Evolutionary conservation across 1,140 invertebrate species (phyloP), one percentile per base, ranked within the genome.

Genomic region (Aphaenogaster floridana): DNA sequence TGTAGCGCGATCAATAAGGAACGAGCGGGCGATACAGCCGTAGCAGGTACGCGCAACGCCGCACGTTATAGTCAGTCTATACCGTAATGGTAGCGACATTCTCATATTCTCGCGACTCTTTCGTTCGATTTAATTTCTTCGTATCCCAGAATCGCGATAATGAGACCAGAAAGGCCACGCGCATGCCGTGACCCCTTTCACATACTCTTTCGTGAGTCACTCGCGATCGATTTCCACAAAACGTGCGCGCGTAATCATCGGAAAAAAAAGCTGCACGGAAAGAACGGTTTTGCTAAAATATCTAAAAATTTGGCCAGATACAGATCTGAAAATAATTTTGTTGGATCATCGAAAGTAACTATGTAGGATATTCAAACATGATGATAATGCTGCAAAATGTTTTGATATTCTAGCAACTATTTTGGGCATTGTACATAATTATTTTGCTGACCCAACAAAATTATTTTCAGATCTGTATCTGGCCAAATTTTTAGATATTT

Each of bases 41-140:
- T 48, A 39, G 68, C 68, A 74, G 42, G 28, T 63, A 76, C 66
- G 34, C 7, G 28, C 64, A 45, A 81, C 21, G 21, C 42, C 13
- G 21, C 13, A 13, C 42, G 39, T 71, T 72, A 61, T 59, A 61
- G 11, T 57, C 42, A 36, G 9, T 52, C n/a, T 50, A 48, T 42
- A 52, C 28, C 28, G 39, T 59, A 59, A 74, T 52, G 7, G 64
- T 39, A 48, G 17, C 50, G 48, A 61, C 68, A 48, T 42, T 80
- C 77, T 21, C 57, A 61, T 54, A 48, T 42, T 80, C 77, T 21
- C 57, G 21, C 80, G 45, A 9, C 48, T 13, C 61, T 87, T 89
- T 93, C 86, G 91, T 92, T 91, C 88, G 72, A 90, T 91, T 92
- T 92, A 92, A 93, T 92, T 28, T 28, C 28, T 28, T 89, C 80